phyloP scores from a whole-genome alignment of 2,113 vertebrate genomes.

The Rynchops niger region DNA sequence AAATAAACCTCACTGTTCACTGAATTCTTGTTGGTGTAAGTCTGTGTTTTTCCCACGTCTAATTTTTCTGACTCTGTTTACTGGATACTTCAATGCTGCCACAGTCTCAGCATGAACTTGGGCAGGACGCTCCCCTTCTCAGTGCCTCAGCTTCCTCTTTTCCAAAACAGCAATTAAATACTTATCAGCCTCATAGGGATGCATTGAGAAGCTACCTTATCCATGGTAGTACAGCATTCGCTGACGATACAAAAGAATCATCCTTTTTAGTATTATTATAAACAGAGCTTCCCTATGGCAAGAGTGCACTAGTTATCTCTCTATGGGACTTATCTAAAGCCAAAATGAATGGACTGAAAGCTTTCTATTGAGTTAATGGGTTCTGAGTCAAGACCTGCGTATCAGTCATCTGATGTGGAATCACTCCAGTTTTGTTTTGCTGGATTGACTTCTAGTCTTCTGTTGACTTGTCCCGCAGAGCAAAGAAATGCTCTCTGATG shows the following conservation, averaged over 20 bases:
- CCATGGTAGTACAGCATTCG: not conserved
- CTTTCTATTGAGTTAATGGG: not conserved
- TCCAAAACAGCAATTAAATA: slow-evolving; percentile 1
- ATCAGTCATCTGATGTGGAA: not conserved
- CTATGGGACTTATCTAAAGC: not conserved
- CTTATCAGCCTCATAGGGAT: not conserved
- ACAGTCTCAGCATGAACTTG: not conserved
- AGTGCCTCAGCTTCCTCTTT: not conserved
- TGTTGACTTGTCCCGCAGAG: not conserved
- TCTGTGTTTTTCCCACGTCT: not conserved
- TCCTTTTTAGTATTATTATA: not conserved
- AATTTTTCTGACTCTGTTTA: not conserved
- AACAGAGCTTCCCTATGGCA: not conserved
- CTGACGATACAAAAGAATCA: not conserved
- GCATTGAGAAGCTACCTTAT: not conserved
- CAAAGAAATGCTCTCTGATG: not conserved
- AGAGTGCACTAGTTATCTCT: not conserved
- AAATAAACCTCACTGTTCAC: not conserved
- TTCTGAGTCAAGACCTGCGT: not conserved
- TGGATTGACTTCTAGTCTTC: not conserved
- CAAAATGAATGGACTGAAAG: not conserved
- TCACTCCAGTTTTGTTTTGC: not conserved
- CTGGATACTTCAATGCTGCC: not conserved
- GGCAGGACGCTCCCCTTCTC: not conserved
- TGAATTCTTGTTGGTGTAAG: not conserved